Conservation (phyloP, 2,888 invertebrate species). For the Lampropteryx suffumata region DNA sequence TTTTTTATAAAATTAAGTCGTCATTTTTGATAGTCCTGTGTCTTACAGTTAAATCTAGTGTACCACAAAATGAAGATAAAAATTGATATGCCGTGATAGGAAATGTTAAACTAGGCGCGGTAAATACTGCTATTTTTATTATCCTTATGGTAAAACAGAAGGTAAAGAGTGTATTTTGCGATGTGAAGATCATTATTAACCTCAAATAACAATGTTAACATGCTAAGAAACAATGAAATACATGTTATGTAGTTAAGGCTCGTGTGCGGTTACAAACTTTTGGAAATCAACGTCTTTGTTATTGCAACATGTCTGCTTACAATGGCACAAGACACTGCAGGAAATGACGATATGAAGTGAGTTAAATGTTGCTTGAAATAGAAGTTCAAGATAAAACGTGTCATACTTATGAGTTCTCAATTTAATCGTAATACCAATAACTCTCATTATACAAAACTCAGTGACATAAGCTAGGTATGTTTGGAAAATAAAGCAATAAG, state of each 20-base stretch:
- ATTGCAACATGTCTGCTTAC: constrained; percentile 42
- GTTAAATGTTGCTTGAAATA: not conserved
- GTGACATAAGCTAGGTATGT: too few species aligned
- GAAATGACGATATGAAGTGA: constrained; percentile 37
- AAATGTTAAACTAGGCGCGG: not conserved
- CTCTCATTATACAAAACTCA: too few species aligned
- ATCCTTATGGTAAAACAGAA: constrained; percentile 10
- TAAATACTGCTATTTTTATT: not conserved
- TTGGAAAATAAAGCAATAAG: too few species aligned
- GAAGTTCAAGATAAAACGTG: constrained; percentile 21
- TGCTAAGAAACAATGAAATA: too few species aligned
- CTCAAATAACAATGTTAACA: constrained; percentile 31
- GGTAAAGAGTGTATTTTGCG: not conserved
- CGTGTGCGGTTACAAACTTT: constrained; percentile 41
- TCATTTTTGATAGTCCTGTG: too few species aligned
- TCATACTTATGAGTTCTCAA: not conserved
- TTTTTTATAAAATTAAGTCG: too few species aligned
- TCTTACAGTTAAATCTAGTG: too few species aligned
- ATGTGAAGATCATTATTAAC: constrained; percentile 30
- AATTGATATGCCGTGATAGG: not conserved
- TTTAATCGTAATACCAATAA: not conserved
- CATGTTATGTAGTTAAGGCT: too few species aligned
- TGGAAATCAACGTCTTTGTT: constrained; percentile 44
- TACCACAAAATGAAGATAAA: not conserved
- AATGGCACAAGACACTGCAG: constrained; percentile 27